A percentile compares a stretch with the other conserved stretches of the same genome.
These are phyloP conservation scores for Zoroaster sp. DNA, from an alignment of 53 echinoderm and acorn worm genomes.

Conservation along the genomic window DNA sequence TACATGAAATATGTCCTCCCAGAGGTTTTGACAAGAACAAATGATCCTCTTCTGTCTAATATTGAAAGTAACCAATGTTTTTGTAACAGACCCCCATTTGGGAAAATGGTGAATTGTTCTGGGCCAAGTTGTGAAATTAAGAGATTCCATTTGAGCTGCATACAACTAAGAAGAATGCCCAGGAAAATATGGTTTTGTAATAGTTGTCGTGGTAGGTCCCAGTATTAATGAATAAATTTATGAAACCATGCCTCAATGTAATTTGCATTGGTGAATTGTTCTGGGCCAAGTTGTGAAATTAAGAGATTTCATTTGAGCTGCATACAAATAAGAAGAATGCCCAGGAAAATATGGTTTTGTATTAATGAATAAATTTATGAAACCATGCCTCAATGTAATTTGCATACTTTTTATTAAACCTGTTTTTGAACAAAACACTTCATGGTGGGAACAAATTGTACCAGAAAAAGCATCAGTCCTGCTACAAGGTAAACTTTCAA, in stretches of 20 bases:
- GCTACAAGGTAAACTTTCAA: no score
- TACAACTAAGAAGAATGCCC: not conserved
- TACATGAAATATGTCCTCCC: conserved; percentile 14
- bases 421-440: no score
- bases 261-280: conserved; percentile 2
- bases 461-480: no score
- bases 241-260: no score
- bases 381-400: no score
- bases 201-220: not conserved
- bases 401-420: no score
- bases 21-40: not conserved
- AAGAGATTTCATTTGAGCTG: not conserved
- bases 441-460: no score
- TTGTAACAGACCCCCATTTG: not conserved
- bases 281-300: not conserved
- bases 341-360: conserved; percentile 3
- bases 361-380: not conserved
- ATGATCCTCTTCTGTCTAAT: not conserved
- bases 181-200: conserved; percentile 4
- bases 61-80: not conserved
- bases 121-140: not conserved
- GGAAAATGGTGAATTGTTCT: not conserved
- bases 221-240: not conserved
- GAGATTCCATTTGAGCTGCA: not conserved
- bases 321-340: not conserved